Base-by-base conservation (phyloP, 2,888 invertebrate species). In the Chesias legatella region DNA sequence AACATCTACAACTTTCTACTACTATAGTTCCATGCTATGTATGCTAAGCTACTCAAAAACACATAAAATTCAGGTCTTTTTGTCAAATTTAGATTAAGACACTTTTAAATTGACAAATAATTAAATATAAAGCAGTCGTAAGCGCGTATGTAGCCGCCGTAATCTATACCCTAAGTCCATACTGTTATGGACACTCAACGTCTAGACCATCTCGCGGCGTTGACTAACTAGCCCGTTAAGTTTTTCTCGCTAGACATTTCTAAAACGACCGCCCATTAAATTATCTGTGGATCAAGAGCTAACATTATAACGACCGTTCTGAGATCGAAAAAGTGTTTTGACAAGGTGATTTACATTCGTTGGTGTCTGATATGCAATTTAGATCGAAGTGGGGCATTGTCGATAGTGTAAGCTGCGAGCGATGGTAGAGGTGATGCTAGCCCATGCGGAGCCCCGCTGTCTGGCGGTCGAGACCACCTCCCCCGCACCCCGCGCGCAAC, bases 381-480 rank as follows among this genome's bases (percentile, higher is more conserved):
- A 67, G 68, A 73, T 77, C 68, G 63, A 80, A 82, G 82, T 84
- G 69, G 83, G 82, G 79, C 82, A 80, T 65, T 63, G 73, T 88
- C 80, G 81, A 48, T 72, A 74, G 79, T 77, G 73, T 75, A 81
- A 78, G 70, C 68, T 66, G 63, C 60, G 70, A 67, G 66, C 79
- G 73, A 63, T 82, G 86, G 80, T 82, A 82, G 80, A 85, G 81
- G 84, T 84, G 83, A 71, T 81, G 81, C 62, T 82, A 73, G 81
- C 84, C 88, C 88, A 83, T 70, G 75, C 79, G 88, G 88, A 88
- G 88, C 88, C 88, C 79, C 88, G 88, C 88, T 88, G 88, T 89
- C 88, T 88, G 88, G 82, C 84, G 72, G 79, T 71, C 73, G 67
- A 71, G 76, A 69, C 50, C 51, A 61, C 54, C 54, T 56, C 53